These are phyloP conservation scores for Globodera ellingtonae DNA, from an alignment of 1,140 invertebrate genomes.

Conservation along the genomic window DNA sequence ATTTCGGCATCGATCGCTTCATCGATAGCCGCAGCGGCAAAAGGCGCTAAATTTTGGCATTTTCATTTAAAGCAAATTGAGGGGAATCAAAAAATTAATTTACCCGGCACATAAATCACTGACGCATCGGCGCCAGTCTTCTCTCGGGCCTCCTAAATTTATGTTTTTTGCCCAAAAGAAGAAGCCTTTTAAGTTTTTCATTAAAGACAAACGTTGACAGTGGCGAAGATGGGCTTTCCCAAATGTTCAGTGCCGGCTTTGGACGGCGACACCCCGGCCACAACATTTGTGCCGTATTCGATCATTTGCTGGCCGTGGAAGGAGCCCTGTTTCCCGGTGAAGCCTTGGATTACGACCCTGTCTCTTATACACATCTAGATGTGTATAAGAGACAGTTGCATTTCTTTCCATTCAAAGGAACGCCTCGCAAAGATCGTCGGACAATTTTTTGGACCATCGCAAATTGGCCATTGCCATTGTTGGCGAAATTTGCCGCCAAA, in stretches of 20 bases:
- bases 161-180: conserved; percentile 3
- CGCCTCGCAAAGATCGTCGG: too few species aligned
- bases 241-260: conserved; percentile 92
- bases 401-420: too few species aligned
- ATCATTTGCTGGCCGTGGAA: conserved; percentile 85
- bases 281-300: conserved; percentile 96
- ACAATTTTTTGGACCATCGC: too few species aligned
- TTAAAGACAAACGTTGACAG: conserved; percentile 77
- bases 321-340: conserved; percentile 88
- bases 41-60: conserved; percentile 76
- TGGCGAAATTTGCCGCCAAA: too few species aligned
- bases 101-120: conserved; percentile 89
- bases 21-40: conserved; percentile 85
- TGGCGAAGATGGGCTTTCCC: conserved; percentile 90
- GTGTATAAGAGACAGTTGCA: too few species aligned
- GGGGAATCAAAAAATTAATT: neutral
- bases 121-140: conserved; percentile 84
- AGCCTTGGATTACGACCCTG: conserved; percentile 94
- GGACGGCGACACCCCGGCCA: conserved; percentile 93
- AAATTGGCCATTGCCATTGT: too few species aligned
- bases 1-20: conserved; percentile 97
- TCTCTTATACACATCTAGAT: too few species aligned
- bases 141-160: conserved; percentile 72
- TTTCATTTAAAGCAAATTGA: neutral
- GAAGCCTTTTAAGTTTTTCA: neutral